Percentiles rank a stretch among this genome's conserved stretches.
Conservation (phyloP, 2,113 vertebrate genomes). For the Tachysurus vachellii region DNA sequence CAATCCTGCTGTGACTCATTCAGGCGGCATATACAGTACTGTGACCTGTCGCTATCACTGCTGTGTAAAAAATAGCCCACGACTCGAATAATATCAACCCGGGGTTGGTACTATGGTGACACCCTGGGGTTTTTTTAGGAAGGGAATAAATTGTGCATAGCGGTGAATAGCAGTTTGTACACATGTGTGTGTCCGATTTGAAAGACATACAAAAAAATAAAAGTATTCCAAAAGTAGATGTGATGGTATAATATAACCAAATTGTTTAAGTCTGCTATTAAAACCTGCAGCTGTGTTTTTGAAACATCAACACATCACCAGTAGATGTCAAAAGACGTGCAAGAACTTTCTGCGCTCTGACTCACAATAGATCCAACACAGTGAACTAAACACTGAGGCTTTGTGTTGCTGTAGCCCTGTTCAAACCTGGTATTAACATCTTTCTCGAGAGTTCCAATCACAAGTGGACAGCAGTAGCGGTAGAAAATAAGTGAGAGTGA, state of each 20-base stretch:
- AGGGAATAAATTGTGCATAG: background rate
- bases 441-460: background rate
- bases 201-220: background rate
- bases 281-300: background rate
- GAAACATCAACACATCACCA: slow-evolving; percentile 13
- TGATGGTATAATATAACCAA: background rate
- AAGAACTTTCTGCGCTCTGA: slow-evolving; percentile 22
- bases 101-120: background rate
- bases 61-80: background rate
- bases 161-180: background rate
- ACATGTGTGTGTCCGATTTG: background rate
- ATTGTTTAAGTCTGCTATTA: background rate
- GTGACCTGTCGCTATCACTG: background rate
- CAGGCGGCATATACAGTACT: background rate
- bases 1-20: background rate
- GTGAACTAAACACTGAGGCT: slow-evolving; percentile 34
- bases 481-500: no score
- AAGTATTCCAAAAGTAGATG: background rate
- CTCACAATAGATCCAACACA: slow-evolving; percentile 31
- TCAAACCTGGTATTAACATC: background rate
- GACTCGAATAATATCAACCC: background rate
- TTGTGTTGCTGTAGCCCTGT: slow-evolving; percentile 12
- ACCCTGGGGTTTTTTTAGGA: background rate
- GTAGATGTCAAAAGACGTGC: slow-evolving; percentile 8
- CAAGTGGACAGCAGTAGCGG: background rate